Evolutionary conservation across 2,888 invertebrate species (phyloP).

Genomic region (Epirrita christyi): DNA sequence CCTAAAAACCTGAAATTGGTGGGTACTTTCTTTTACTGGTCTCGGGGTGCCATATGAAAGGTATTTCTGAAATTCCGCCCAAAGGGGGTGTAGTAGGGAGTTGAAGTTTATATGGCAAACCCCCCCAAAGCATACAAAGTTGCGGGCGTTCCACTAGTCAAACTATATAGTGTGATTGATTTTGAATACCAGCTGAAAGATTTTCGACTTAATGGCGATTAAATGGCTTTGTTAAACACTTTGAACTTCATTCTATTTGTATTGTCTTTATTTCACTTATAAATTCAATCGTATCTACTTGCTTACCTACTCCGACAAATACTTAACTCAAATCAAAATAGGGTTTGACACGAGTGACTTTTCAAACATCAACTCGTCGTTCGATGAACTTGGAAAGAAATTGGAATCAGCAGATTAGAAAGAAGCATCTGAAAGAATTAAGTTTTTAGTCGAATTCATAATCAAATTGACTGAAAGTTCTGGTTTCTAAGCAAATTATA

Average conservation of each 20-base stretch:
- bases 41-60: no score
- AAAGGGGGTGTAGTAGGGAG: no score
- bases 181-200: neutral
- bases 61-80: no score
- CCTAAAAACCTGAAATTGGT: no score
- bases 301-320: constrained; percentile 1
- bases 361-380: constrained; percentile 5
- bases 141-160: no score
- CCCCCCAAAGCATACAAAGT: no score
- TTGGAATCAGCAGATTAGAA: neutral
- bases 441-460: constrained; percentile 1
- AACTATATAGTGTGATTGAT: neutral
- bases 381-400: constrained; percentile 18
- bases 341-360: constrained; percentile 11
- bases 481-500: no score
- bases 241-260: constrained; percentile 8
- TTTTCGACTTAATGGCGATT: constrained; percentile 6
- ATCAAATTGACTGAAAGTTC: neutral
- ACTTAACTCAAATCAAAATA: constrained; percentile 13
- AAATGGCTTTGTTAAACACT: neutral
- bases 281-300: constrained; percentile 8
- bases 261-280: constrained; percentile 2
- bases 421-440: constrained; percentile 5
- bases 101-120: no score
- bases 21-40: no score